A percentile compares a stretch with the other conserved stretches of the same genome.
Conservation (phyloP, 2,113 vertebrate genomes). For the Aphelocoma coerulescens region DNA sequence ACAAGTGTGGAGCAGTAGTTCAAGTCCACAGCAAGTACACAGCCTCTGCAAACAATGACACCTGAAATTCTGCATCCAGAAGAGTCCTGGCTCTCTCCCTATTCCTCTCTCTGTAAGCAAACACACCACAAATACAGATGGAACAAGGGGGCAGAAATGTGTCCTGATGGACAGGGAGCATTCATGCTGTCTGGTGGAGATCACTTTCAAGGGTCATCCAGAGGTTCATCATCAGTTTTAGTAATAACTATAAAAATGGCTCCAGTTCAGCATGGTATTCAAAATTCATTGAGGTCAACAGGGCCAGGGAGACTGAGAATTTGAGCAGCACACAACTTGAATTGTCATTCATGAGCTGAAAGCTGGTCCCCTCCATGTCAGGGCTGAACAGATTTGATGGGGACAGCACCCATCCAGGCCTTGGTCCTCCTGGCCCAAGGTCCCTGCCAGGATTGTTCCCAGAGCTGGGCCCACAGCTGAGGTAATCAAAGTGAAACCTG, state of each 20-base stretch:
- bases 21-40: not conserved
- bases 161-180: not conserved
- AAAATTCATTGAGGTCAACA: not conserved
- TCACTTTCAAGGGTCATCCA: not conserved
- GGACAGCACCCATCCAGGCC: not conserved
- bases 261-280: not conserved
- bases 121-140: not conserved
- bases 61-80: not conserved
- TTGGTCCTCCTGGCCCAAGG: not conserved
- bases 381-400: not conserved
- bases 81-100: not conserved
- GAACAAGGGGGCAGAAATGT: not conserved
- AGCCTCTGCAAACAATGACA: not conserved
- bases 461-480: not conserved
- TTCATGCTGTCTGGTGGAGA: accelerated
- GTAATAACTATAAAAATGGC: not conserved
- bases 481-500: not conserved
- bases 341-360: not conserved
- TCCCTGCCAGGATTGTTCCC: not conserved
- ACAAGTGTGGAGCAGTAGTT: not conserved
- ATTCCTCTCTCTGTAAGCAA: not conserved
- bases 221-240: not conserved
- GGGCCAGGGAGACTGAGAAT: not conserved
- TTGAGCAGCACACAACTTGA: not conserved
- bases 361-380: not conserved